A percentile compares a stretch with the other conserved stretches of the same genome.
These are phyloP conservation scores for Cercopithecus hamlyni DNA, from an alignment of 2,797 vertebrate species.

Conservation along the genomic window DNA sequence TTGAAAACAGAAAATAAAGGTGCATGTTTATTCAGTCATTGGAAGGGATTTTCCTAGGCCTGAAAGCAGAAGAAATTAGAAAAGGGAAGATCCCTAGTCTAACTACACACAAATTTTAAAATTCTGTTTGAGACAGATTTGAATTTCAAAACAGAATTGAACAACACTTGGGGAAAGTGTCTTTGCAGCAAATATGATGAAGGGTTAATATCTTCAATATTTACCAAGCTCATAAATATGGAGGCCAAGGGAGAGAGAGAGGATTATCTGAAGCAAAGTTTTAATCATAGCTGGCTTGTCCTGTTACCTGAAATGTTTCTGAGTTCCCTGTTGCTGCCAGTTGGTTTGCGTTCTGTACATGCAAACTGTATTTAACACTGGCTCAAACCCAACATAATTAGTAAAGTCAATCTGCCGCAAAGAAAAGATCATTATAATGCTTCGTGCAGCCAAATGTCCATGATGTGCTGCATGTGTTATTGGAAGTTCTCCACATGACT, in stretches of 20 bases:
- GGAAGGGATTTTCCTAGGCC: neutral
- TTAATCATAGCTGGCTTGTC: conserved; percentile 62
- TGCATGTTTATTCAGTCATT: neutral
- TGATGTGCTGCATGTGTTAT: conserved; percentile 57
- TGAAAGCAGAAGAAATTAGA: neutral
- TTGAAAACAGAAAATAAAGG: conserved; percentile 29
- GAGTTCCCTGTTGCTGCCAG: conserved; percentile 55
- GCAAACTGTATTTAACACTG: conserved; percentile 81
- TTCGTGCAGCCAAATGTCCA: conserved; percentile 70
- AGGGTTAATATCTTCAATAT: conserved; percentile 51
- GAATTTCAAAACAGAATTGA: conserved; percentile 49
- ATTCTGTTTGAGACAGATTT: conserved; percentile 27
- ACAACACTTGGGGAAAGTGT: neutral
- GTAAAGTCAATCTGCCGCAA: conserved; percentile 77
- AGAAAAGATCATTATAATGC: conserved; percentile 76
- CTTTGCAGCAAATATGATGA: neutral
- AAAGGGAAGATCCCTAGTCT: neutral
- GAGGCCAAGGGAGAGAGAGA: conserved; percentile 12
- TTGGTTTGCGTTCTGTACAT: conserved; percentile 68
- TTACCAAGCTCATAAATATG: conserved; percentile 41
- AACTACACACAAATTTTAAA: neutral
- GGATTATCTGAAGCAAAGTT: conserved; percentile 61
- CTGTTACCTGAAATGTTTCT: conserved; percentile 61
- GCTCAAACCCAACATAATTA: conserved; percentile 77
- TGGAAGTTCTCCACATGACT: conserved; percentile 64